Evolutionary conservation across 2,888 invertebrate genomes (phyloP).

Genomic region (Limulus polyphemus): DNA sequence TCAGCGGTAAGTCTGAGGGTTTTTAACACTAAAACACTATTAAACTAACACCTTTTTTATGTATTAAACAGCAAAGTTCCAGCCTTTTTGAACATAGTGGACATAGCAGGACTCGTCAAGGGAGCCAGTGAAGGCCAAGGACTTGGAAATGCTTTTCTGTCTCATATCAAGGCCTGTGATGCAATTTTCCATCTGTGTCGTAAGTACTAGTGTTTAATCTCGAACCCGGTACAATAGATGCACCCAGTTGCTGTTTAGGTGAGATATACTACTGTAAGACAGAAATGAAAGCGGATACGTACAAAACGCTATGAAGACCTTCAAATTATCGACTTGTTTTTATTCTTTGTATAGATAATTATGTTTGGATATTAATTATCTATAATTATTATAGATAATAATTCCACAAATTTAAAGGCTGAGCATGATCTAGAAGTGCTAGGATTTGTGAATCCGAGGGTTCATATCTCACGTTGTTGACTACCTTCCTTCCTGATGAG

Average conservation of each 20-base stretch:
- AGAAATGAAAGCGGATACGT: neutral
- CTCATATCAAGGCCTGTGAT: constrained; percentile 97
- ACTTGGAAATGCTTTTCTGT: constrained; percentile 94
- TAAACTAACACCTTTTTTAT: constrained; percentile 6
- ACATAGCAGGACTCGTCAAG: constrained; percentile 96
- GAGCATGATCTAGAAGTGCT: too few species aligned
- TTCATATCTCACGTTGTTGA: too few species aligned
- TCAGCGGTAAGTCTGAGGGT: too few species aligned
- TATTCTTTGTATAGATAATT: neutral
- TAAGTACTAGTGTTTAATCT: constrained; percentile 45
- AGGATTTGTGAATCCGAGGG: too few species aligned
- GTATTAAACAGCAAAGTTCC: constrained; percentile 77
- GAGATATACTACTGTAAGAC: neutral
- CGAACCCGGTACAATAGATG: neutral
- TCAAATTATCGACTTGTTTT: neutral
- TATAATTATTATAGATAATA: too few species aligned
- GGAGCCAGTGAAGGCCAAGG: constrained; percentile 98
- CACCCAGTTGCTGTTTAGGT: neutral
- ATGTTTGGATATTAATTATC: neutral
- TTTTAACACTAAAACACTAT: constrained; percentile 6
- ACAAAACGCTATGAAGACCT: neutral
- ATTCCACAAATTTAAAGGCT: too few species aligned
- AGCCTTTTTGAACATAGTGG: constrained; percentile 91
- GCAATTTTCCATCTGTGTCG: constrained; percentile 93
- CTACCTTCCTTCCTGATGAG: too few species aligned